Percentiles rank a stretch among this genome's conserved stretches.
These are phyloP conservation scores for Microtus montanus DNA, from an alignment of 2,113 vertebrate genomes.

Conservation along the genomic window DNA sequence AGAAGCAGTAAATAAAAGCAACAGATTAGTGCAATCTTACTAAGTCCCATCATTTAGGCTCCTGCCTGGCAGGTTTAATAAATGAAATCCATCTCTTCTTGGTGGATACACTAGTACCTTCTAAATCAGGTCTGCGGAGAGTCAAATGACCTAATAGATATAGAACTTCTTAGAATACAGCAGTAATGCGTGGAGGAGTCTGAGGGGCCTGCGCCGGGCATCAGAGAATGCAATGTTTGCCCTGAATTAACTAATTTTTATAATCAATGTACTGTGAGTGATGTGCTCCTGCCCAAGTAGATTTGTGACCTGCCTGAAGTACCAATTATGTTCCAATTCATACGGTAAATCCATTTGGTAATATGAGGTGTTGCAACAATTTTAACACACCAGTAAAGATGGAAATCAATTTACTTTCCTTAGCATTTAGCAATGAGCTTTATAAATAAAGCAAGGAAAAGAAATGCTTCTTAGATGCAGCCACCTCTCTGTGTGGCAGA, in stretches of 20 bases:
- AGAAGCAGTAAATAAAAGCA: constrained; percentile 81
- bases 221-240: constrained; percentile 81
- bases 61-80: constrained; percentile 75
- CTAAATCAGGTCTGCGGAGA: constrained; percentile 81
- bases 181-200: constrained; percentile 74
- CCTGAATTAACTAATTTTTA: constrained; percentile 87
- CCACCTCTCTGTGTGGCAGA: too few relatives aligned
- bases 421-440: constrained; percentile 69
- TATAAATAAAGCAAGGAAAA: constrained; percentile 77
- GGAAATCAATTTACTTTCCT: constrained; percentile 78
- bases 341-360: constrained; percentile 81
- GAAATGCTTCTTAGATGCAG: not conserved
- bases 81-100: constrained; percentile 78
- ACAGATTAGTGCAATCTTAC: constrained; percentile 77
- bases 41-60: constrained; percentile 74
- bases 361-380: constrained; percentile 79
- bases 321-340: constrained; percentile 84
- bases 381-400: constrained; percentile 82
- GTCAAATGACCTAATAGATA: constrained; percentile 74
- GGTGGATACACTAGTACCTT: constrained; percentile 69
- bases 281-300: constrained; percentile 80
- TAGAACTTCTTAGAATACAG: constrained; percentile 67
- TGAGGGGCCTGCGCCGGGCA: constrained; percentile 77
- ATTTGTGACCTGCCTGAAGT: constrained; percentile 84
- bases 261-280: constrained; percentile 83